phyloP scores from a whole-genome alignment of 2,113 vertebrate genomes.

The Panthera leo region DNA sequence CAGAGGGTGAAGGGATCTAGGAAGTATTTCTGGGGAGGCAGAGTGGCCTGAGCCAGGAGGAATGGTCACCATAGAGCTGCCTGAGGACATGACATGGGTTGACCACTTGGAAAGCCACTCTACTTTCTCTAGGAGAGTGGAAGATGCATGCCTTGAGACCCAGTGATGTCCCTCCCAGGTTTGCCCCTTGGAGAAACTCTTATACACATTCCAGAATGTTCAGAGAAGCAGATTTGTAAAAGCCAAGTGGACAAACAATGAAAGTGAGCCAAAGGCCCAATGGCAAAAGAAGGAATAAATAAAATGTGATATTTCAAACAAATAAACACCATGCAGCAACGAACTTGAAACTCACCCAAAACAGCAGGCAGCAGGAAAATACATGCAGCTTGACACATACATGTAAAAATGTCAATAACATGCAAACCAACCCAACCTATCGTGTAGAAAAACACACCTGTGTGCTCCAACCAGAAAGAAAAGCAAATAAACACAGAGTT shows the following conservation, averaged over 20 bases:
- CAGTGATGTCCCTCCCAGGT: not conserved
- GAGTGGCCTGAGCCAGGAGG: not conserved
- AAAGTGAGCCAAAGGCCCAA: not conserved
- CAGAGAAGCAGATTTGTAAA: not conserved
- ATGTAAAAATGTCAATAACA: not conserved
- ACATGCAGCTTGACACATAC: accelerated
- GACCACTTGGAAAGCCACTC: not conserved
- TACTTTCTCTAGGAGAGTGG: not conserved
- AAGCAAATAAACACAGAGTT: not conserved
- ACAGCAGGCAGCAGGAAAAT: not conserved
- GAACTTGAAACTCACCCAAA: not conserved
- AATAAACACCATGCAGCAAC: not conserved
- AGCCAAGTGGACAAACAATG: not conserved
- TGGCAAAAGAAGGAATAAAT: not conserved
- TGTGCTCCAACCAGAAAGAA: not conserved
- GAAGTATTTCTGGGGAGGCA: not conserved
- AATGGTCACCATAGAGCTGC: not conserved
- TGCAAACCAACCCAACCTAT: not conserved
- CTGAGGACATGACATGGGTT: not conserved
- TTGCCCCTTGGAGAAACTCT: not conserved
- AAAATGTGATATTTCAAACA: not conserved
- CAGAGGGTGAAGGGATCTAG: not conserved
- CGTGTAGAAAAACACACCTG: not conserved
- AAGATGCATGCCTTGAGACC: not conserved
- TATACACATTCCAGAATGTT: not conserved